Evolutionary conservation across 53 echinoderm and acorn worm genomes (phyloP).

Genomic region (Mesocentrotus franciscanus): DNA sequence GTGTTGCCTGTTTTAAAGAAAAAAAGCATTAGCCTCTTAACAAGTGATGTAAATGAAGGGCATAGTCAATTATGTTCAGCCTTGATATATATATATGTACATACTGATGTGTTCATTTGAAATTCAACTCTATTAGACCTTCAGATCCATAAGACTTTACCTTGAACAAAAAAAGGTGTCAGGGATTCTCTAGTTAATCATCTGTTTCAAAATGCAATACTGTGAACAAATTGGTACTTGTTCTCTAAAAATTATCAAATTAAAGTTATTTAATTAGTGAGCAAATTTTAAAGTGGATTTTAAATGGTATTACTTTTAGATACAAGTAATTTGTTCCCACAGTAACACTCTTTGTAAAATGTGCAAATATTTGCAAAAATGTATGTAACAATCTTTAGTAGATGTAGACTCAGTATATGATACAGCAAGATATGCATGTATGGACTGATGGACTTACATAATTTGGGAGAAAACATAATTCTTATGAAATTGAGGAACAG

Average conservation of each 20-base stretch:
- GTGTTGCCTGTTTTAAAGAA: too few species aligned
- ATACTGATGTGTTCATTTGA: background rate
- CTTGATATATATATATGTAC: background rate
- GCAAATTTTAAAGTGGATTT: background rate
- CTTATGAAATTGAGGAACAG: background rate
- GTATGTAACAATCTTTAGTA: background rate
- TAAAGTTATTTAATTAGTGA: background rate
- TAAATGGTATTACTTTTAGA: background rate
- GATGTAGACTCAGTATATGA: slow-evolving; percentile 5
- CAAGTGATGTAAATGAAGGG: background rate
- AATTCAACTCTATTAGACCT: background rate
- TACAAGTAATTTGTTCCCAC: background rate
- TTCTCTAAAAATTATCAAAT: background rate
- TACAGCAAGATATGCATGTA: background rate
- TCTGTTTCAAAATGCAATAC: too few species aligned
- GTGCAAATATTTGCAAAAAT: background rate
- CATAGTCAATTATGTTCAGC: background rate
- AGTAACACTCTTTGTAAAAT: background rate
- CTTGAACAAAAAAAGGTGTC: background rate
- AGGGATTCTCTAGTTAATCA: background rate
- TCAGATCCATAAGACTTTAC: too few species aligned
- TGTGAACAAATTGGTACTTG: background rate
- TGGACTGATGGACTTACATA: background rate
- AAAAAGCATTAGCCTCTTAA: background rate
- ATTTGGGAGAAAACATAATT: background rate